Evolutionary conservation across 1,140 invertebrate genomes (phyloP), one percentile per base, ranked within the genome.

Genomic region (Spodoptera litura): DNA sequence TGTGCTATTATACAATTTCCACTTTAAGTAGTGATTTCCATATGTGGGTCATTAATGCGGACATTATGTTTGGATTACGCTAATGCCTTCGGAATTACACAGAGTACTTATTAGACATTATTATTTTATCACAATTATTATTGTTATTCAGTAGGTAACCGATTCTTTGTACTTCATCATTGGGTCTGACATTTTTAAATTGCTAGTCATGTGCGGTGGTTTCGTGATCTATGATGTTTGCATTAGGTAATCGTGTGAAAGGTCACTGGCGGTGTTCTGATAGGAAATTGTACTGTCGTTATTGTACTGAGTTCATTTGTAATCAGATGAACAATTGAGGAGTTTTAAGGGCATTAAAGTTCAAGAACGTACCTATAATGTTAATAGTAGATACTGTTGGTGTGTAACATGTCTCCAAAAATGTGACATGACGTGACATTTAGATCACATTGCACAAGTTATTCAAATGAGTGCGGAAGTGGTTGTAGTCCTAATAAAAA

Each of bases 391-490:
- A 15, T 49, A 49, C 15, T 12, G 3, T 66, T 15, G 35, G 61
- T 11, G 49, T 10, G 49, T 66, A 27, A 59, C 44, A 64, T 49
- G 62, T 20, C 38, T 20, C 31, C 49, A 15, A 31, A 64, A 64
- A 64, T 64, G 35, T 44, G 15, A 66, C 38, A 25, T 49, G 62
- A 49, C 38, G 62, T 66, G 62, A 66, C 62, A 66, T 66, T 66
- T 66, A 12, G 38, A 38, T 49, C 12, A 25, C n/a, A 38, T 68
- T 68, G 68, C 68, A 56, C 51, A 70, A 70, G 66, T 20, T 56
- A 71, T 71, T 71, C 12, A 71, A 71, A 71, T 71, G 52, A 31
- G n/a, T 53, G 49, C 66, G 68, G 68, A 71, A 71, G 68, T 71
- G 53, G 44, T 44, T 44, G 38, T 44, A 9, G 53, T 49, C 27